Conservation (phyloP, 1,140 invertebrate species). For the Drosophila eugracilis region DNA sequence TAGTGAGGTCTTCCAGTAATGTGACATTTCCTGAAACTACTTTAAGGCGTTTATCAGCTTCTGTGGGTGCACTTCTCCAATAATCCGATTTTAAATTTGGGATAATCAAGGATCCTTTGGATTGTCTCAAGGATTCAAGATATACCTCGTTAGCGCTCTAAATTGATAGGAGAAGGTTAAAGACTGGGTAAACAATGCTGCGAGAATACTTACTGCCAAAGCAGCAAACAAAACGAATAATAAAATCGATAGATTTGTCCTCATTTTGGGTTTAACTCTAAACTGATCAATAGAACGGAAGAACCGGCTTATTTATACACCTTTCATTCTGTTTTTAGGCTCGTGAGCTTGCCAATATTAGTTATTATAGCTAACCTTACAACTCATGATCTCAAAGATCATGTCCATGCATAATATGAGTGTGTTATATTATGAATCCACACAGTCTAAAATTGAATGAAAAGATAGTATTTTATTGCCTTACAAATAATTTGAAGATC, state of each 20-base stretch:
- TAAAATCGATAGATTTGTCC: not conserved
- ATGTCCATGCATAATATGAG: no score
- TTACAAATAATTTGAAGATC: no score
- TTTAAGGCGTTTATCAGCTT: no score
- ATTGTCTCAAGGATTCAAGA: no score
- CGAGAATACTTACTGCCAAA: not conserved
- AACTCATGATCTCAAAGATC: no score
- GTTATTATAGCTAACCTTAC: no score
- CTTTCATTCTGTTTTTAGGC: not conserved
- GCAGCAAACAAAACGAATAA: not conserved
- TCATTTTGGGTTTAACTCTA: not conserved
- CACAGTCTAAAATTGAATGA: no score
- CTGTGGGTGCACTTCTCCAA: no score
- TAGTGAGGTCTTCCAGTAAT: not conserved
- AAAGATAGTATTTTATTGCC: no score
- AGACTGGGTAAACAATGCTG: not conserved
- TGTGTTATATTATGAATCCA: no score
- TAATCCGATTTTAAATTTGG: no score
- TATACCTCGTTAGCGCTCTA: not conserved
- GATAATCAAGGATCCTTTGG: no score
- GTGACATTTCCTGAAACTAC: not conserved
- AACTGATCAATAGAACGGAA: not conserved
- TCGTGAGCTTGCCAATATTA: not conserved
- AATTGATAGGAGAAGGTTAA: not conserved
- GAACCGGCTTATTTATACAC: not conserved